Conservation (phyloP, 2,888 invertebrate genomes). For the Tethea ocularis region DNA sequence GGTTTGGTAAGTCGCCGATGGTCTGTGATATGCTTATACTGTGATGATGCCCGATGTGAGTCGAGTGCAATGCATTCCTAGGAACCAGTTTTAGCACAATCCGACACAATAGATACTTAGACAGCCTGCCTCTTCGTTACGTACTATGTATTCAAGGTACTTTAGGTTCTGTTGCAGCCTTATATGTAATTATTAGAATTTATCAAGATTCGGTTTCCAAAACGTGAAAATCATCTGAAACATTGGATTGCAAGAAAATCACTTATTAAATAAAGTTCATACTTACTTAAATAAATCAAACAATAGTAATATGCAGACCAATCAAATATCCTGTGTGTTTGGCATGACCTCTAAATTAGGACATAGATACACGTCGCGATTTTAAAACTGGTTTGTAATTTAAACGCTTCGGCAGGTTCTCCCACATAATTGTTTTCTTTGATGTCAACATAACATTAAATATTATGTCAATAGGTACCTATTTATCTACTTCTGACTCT, state of each 20-base stretch:
- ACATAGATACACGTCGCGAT: constrained; percentile 46
- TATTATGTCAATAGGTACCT: too few relatives aligned
- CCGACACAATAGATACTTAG: constrained; percentile 42
- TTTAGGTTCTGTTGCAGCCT: not conserved
- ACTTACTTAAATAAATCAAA: not conserved
- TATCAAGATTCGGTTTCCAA: too few relatives aligned
- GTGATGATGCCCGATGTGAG: constrained; percentile 34
- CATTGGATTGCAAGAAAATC: too few relatives aligned
- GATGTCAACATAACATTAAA: constrained; percentile 1
- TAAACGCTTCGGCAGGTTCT: constrained; percentile 49
- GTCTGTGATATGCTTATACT: constrained; percentile 35
- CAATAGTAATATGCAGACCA: constrained; percentile 6
- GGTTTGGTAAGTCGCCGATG: constrained; percentile 40
- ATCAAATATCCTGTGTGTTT: constrained; percentile 25
- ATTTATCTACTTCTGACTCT: not conserved
- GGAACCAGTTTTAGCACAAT: constrained; percentile 69
- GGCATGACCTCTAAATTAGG: constrained; percentile 48
- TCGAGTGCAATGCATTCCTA: constrained; percentile 60
- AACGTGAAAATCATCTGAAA: not conserved
- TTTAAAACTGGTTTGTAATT: constrained; percentile 62
- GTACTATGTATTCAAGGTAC: not conserved
- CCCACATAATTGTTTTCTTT: constrained; percentile 33
- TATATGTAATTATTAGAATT: too few relatives aligned
- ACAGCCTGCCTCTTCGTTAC: constrained; percentile 2
- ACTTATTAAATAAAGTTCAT: not conserved